Base-by-base conservation (phyloP, 2,888 invertebrate genomes). In the Agrypnus murinus region DNA sequence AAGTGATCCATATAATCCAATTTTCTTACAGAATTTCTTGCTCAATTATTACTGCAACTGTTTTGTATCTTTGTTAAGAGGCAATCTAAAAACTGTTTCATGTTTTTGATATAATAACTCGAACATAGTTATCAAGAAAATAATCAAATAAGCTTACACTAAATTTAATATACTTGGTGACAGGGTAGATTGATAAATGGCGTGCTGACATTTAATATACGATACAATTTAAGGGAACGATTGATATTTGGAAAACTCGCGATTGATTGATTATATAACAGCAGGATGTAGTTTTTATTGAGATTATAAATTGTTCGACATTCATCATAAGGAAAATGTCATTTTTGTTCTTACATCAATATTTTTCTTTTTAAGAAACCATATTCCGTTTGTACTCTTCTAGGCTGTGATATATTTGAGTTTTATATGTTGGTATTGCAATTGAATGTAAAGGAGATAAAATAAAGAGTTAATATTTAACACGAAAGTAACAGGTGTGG, bases 141-240 rank as follows among this genome's bases (percentile, higher is more conserved):
- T 65, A 72, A 71, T 72, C 67, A 75, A 74, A 73, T 74, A 73
- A 74, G 74, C 71, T 71, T 71, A 65, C 65, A 55, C 63, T 70
- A 65, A 65, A 64, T 71, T 73, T 71, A 71, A 73, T 75, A 50
- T 69, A 73, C 71, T 71, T 63, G 69, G 69, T 53, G 71, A 72
- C 71, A 71, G 59, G 57, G 69, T 65, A 69, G 68, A 65, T 70
- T 73, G 73, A 74, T 74, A 73, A 75, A 74, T 76, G 71, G 64
- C 71, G 59, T 67, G 69, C 73, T 73, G 76, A 74, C 76, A 70
- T 74, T 76, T 76, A 74, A 74, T 76, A 71, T 74, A 59, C 60
- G 59, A 32, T 55, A 53, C 58, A 48, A 60, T 59, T 38, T 48
- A 60, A 58, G 59, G 66, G 59, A 31, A 31, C 59, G 58, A 48